Conservation (phyloP, 2,888 invertebrate species). For the Drosophila mettleri region DNA sequence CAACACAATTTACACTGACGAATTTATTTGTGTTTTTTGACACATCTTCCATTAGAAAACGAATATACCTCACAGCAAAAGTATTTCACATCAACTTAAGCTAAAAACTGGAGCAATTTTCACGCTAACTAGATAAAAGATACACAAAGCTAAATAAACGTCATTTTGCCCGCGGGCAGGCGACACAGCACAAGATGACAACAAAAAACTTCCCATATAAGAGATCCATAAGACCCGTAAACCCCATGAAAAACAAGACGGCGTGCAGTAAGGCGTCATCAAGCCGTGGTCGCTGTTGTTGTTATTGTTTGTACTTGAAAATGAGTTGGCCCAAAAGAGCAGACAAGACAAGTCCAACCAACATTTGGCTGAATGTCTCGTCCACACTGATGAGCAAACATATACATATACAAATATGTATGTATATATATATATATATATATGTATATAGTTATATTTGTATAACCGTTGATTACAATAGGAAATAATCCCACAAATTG, state of each 20-base stretch:
- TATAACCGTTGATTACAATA: slow-evolving; percentile 77
- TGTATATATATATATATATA: neutral
- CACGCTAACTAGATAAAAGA: slow-evolving; percentile 59
- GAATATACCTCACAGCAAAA: neutral
- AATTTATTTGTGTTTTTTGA: too few relatives aligned
- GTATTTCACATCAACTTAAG: slow-evolving; percentile 12
- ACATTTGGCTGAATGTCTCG: neutral
- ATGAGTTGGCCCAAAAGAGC: slow-evolving; percentile 61
- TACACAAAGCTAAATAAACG: slow-evolving; percentile 50
- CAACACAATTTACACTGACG: too few relatives aligned
- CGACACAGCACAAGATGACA: slow-evolving; percentile 27
- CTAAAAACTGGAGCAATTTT: slow-evolving; percentile 74
- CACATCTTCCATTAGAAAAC: neutral
- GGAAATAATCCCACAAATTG: slow-evolving; percentile 82
- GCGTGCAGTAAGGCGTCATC: slow-evolving; percentile 44
- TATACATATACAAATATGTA: too few relatives aligned
- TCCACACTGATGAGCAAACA: slow-evolving; percentile 12
- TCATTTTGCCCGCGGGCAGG: slow-evolving; percentile 53
- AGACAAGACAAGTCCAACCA: slow-evolving; percentile 7
- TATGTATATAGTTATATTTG: slow-evolving; percentile 12
- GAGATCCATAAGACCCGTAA: slow-evolving; percentile 32
- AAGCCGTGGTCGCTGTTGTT: neutral
- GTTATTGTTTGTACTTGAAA: slow-evolving; percentile 68
- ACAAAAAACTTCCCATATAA: slow-evolving; percentile 11
- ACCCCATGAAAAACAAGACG: slow-evolving; percentile 19